These are phyloP conservation scores for Eurytoma adleriae DNA, from an alignment of 2,888 invertebrate genomes.

Conservation along the genomic window DNA sequence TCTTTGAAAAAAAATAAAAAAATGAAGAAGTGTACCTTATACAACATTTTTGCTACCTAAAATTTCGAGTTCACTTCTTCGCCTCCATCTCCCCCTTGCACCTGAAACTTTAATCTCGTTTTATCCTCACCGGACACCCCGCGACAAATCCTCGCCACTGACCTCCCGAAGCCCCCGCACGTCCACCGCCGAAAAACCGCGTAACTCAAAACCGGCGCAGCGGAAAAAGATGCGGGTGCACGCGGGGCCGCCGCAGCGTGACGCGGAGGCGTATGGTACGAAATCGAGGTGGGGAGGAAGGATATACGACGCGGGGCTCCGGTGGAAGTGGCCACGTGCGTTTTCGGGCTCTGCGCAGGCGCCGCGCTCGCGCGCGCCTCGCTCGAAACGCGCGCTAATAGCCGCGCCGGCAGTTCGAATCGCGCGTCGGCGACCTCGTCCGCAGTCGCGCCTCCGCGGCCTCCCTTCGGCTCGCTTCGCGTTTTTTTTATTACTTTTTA, in stretches of 20 bases:
- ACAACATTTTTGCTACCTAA: no score
- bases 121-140: not conserved
- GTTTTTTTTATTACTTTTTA: no score
- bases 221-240: not conserved
- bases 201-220: not conserved
- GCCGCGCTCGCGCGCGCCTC: conserved; percentile 16
- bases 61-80: no score
- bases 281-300: not conserved
- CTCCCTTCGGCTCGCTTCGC: no score
- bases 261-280: no score
- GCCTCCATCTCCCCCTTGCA: no score
- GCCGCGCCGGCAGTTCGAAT: not conserved
- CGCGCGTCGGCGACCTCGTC: not conserved
- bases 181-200: not conserved
- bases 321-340: conserved; percentile 31
- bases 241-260: not conserved
- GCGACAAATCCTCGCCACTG: not conserved
- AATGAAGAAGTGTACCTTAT: no score
- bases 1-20: no score
- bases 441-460: not conserved
- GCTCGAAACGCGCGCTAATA: not conserved
- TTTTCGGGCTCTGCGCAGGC: conserved; percentile 39
- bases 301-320: not conserved
- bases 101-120: not conserved
- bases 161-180: not conserved